Conservation (phyloP, 2,888 invertebrate species). For the Zele albiditarsus region DNA sequence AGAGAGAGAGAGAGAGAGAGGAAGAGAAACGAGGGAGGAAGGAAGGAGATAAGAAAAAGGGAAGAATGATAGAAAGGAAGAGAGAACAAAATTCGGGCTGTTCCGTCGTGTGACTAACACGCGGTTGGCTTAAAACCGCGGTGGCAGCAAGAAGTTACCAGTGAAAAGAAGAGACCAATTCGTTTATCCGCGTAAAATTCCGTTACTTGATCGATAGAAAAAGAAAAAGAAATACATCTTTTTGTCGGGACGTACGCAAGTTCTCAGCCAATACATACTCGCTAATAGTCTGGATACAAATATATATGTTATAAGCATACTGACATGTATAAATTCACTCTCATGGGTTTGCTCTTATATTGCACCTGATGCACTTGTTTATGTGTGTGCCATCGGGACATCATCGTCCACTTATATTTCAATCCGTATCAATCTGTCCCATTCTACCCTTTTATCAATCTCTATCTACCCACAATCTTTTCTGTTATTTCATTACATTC, state of each 20-base stretch:
- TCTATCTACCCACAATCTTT: neutral
- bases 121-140: slow-evolving; percentile 48
- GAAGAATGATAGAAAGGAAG: neutral
- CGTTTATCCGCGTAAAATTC: neutral
- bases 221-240: neutral
- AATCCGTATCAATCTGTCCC: slow-evolving; percentile 46
- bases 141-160: slow-evolving; percentile 29
- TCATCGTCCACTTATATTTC: slow-evolving; percentile 24
- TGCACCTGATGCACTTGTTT: slow-evolving; percentile 52
- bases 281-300: neutral
- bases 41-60: neutral
- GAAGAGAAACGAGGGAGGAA: too few relatives aligned
- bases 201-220: neutral
- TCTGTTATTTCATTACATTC: neutral
- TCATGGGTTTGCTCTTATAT: slow-evolving; percentile 45
- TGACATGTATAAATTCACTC: neutral
- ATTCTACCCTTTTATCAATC: slow-evolving; percentile 6
- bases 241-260: neutral
- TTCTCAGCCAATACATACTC: neutral
- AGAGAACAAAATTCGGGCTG: slow-evolving; percentile 13
- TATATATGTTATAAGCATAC: slow-evolving; percentile 1
- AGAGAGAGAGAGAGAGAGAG: too few relatives aligned
- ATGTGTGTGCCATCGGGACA: slow-evolving; percentile 45
- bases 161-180: neutral
- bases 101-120: slow-evolving; percentile 38